Evolutionary conservation across 2,888 invertebrate genomes (phyloP).

Genomic region (Resseliella maxima): DNA sequence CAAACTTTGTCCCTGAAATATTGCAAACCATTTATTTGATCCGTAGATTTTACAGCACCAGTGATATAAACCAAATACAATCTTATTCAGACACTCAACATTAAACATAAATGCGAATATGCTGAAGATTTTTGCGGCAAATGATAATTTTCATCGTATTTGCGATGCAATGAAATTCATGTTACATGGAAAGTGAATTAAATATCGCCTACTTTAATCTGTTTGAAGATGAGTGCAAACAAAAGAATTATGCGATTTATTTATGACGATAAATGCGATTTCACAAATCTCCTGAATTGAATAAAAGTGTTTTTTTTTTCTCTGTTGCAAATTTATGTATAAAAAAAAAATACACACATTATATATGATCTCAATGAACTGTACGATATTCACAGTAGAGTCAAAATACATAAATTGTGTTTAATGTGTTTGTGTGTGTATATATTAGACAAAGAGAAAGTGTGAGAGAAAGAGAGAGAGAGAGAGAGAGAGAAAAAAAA

Average conservation of each 20-base stretch:
- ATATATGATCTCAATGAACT: constrained; percentile 3
- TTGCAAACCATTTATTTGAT: neutral
- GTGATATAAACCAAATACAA: constrained; percentile 19
- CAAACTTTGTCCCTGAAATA: constrained; percentile 39
- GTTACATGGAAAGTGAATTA: constrained; percentile 41
- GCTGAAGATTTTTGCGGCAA: neutral
- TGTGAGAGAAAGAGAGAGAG: no score
- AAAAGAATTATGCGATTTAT: constrained; percentile 14
- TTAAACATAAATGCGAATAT: neutral
- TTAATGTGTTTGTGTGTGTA: no score
- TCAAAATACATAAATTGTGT: no score
- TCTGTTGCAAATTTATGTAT: neutral
- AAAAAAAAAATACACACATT: neutral
- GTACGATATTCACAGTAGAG: neutral
- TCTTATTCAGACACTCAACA: constrained; percentile 7
- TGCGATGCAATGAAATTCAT: constrained; percentile 37
- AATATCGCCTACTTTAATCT: constrained; percentile 26
- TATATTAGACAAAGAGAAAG: no score
- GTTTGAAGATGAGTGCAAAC: constrained; percentile 9
- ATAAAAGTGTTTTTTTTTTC: neutral
- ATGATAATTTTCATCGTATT: neutral
- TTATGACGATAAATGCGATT: constrained; percentile 31
- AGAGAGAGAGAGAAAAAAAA: neutral
- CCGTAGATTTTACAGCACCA: neutral
- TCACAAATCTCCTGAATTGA: neutral